Evolutionary conservation across 2,797 vertebrate genomes (phyloP).

Genomic region (Bovichtus variegatus): DNA sequence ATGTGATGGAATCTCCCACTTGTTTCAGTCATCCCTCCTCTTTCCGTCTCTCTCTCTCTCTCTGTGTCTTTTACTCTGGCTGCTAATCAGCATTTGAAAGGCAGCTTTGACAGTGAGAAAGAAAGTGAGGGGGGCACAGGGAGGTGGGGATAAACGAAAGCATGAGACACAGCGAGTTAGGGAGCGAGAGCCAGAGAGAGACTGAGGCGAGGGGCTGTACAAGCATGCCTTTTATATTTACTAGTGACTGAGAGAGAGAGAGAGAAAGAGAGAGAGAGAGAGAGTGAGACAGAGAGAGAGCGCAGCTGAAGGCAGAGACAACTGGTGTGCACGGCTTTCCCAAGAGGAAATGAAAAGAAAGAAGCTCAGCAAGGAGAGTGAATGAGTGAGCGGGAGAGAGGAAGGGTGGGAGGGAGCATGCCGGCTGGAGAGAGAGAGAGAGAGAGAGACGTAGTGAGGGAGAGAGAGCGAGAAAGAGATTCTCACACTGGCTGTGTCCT

Average conservation of each 20-base stretch:
- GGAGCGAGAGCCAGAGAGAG: conserved; percentile 81
- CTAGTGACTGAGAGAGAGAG: conserved; percentile 80
- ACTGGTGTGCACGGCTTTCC: conserved; percentile 86
- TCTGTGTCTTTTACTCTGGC: conserved; percentile 79
- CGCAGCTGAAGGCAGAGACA: conserved; percentile 84
- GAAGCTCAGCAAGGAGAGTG: conserved; percentile 82
- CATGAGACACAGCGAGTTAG: conserved; percentile 80
- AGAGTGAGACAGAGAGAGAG: conserved; percentile 60
- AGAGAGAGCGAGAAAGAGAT: conserved; percentile 72
- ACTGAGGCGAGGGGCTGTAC: conserved; percentile 85
- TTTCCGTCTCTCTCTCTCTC: conserved; percentile 40
- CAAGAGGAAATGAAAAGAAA: conserved; percentile 89
- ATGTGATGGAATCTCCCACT: conserved; percentile 86
- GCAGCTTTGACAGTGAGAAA: conserved; percentile 89
- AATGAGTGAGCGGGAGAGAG: conserved; percentile 81
- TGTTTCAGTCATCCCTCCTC: conserved; percentile 79
- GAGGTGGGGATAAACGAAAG: conserved; percentile 82
- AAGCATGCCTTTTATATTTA: conserved; percentile 91
- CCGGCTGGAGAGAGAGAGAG: conserved; percentile 56
- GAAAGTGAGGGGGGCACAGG: conserved; percentile 77
- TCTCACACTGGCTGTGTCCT: conserved; percentile 83
- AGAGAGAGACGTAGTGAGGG: conserved; percentile 40
- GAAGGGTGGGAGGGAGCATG: conserved; percentile 75
- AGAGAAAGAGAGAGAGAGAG: conserved; percentile 41
- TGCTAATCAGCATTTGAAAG: conserved; percentile 92